Evolutionary conservation across 2,888 invertebrate species (phyloP).

Genomic region (Nemapogon koenigi): DNA sequence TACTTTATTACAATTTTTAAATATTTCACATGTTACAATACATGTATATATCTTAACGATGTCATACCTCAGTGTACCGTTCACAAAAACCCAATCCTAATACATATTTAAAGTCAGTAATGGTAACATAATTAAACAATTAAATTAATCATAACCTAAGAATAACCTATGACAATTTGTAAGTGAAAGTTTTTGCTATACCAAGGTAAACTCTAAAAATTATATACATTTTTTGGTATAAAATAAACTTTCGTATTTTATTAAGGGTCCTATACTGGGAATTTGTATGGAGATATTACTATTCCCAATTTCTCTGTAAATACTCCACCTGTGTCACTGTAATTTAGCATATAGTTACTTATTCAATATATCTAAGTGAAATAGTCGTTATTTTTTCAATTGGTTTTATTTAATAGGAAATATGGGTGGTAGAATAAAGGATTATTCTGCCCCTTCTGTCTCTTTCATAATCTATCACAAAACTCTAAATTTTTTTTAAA

Average conservation of each 20-base stretch:
- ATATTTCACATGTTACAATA: constrained; percentile 31
- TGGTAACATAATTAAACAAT: constrained; percentile 4
- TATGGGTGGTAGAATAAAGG: too few relatives aligned
- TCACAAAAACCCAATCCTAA: constrained; percentile 2
- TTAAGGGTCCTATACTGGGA: too few relatives aligned
- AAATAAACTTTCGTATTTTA: constrained; percentile 50
- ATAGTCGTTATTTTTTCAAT: too few relatives aligned
- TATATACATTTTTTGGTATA: constrained; percentile 59
- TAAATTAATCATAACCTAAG: constrained; percentile 16
- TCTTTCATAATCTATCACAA: too few relatives aligned
- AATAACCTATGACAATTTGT: constrained; percentile 51
- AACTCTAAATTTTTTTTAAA: too few relatives aligned
- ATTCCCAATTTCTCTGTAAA: too few relatives aligned
- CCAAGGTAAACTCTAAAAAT: constrained; percentile 51
- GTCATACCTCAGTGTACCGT: constrained; percentile 19
- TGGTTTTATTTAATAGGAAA: too few relatives aligned
- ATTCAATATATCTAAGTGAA: too few relatives aligned
- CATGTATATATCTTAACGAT: constrained; percentile 19
- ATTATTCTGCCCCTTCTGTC: too few relatives aligned
- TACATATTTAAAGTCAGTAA: constrained; percentile 15
- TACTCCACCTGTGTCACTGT: too few relatives aligned
- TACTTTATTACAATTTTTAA: constrained; percentile 4
- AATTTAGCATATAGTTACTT: too few relatives aligned
- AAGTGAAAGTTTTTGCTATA: constrained; percentile 43
- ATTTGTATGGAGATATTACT: too few relatives aligned